Evolutionary conservation across 2,888 invertebrate species (phyloP).

Genomic region (Tetranychus piercei): DNA sequence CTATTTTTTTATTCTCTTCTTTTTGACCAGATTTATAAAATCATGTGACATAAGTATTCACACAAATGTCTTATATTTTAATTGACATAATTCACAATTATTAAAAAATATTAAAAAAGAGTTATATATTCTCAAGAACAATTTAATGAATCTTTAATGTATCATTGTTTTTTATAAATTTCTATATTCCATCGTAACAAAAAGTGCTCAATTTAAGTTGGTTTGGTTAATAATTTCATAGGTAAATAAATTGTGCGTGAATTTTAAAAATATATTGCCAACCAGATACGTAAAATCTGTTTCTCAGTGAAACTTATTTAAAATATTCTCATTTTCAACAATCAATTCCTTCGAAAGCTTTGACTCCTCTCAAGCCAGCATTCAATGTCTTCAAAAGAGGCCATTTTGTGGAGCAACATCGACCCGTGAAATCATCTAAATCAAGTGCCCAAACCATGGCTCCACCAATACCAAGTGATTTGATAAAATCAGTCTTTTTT

Average conservation of each 20-base stretch:
- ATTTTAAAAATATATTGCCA: no score
- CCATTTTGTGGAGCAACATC: slow-evolving; percentile 60
- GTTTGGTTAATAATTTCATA: slow-evolving; percentile 34
- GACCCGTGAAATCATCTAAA: slow-evolving; percentile 83
- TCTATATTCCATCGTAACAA: not conserved
- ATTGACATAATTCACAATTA: not conserved
- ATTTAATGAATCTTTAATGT: not conserved
- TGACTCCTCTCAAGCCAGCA: slow-evolving; percentile 2
- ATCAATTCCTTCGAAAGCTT: not conserved
- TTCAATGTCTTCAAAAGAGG: slow-evolving; percentile 35
- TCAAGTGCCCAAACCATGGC: slow-evolving; percentile 87
- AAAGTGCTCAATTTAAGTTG: not conserved
- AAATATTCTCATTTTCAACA: not conserved
- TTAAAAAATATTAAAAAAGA: not conserved
- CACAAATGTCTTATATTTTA: not conserved
- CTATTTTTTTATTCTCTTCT: not conserved
- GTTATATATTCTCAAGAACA: not conserved
- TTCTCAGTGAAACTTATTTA: no score
- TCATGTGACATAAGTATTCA: no score
- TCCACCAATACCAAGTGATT: slow-evolving; percentile 63
- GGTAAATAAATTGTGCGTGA: slow-evolving; percentile 31
- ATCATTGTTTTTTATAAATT: not conserved
- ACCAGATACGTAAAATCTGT: no score
- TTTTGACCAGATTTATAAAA: not conserved
- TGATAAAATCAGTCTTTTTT: slow-evolving; percentile 64